These are phyloP conservation scores for Helicorthomorpha holstii DNA, from an alignment of 1,140 invertebrate genomes.

Conservation along the genomic window DNA sequence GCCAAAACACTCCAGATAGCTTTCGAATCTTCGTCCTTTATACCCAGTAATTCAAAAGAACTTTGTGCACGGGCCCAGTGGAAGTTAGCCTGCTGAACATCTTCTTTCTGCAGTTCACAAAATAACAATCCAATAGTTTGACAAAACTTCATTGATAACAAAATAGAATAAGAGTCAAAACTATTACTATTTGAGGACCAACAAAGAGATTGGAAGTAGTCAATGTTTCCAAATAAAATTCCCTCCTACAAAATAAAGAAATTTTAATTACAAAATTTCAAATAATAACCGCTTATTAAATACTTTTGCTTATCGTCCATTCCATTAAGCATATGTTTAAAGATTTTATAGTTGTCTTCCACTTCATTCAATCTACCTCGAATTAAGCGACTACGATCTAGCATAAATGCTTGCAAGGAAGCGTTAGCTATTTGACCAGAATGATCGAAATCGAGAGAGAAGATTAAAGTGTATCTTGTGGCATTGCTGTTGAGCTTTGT, in stretches of 20 bases:
- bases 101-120: constrained; percentile 38
- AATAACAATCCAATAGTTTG: not conserved
- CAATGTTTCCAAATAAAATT: constrained; percentile 59
- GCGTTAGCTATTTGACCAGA: constrained; percentile 71
- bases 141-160: not conserved
- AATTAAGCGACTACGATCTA: constrained; percentile 57
- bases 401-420: constrained; percentile 56
- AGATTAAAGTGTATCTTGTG: constrained; percentile 70
- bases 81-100: constrained; percentile 53
- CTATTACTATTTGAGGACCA: not conserved
- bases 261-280: not conserved
- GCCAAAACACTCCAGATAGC: constrained; percentile 72
- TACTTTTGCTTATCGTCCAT: constrained; percentile 45
- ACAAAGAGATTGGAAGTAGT: constrained; percentile 62
- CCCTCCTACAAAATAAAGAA: constrained; percentile 35
- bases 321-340: constrained; percentile 66
- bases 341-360: constrained; percentile 62
- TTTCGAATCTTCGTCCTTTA: constrained; percentile 58
- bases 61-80: constrained; percentile 58
- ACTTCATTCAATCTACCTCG: constrained; percentile 44
- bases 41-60: constrained; percentile 51
- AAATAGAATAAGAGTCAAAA: not conserved
- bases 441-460: constrained; percentile 81
- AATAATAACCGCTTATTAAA: not conserved
- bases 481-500: constrained; percentile 68